Conservation (phyloP, 2,797 vertebrate genomes). For the Amblyraja radiata region DNA sequence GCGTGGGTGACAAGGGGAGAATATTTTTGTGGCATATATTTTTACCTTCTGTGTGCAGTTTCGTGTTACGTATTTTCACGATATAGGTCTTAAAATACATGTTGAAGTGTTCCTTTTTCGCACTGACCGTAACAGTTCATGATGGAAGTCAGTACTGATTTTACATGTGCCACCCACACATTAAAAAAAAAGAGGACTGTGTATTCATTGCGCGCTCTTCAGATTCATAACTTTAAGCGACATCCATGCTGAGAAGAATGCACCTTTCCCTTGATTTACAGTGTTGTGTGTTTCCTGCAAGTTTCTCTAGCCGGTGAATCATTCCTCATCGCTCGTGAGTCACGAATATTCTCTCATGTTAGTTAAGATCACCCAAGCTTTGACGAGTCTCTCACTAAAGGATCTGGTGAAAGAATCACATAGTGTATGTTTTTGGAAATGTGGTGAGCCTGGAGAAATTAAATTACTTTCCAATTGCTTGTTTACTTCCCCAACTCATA, state of each 20-base stretch:
- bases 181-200: background rate
- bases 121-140: background rate
- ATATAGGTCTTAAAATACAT: background rate
- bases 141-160: background rate
- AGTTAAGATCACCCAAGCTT: background rate
- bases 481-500: background rate
- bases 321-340: background rate
- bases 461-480: background rate
- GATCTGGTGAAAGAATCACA: background rate
- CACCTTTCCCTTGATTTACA: background rate
- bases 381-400: background rate
- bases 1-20: background rate
- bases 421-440: background rate
- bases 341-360: background rate
- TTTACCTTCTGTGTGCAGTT: background rate
- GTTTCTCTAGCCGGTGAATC: background rate
- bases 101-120: background rate
- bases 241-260: too few species aligned
- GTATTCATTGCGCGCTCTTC: background rate
- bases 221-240: background rate
- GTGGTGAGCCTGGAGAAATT: too few species aligned
- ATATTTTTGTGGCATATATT: background rate
- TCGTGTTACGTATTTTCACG: background rate
- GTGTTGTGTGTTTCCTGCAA: background rate
- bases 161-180: background rate